Percentiles rank a stretch among this genome's conserved stretches.
Conservation (phyloP, 2,888 invertebrate genomes). For the Zeuzera pyrina region DNA sequence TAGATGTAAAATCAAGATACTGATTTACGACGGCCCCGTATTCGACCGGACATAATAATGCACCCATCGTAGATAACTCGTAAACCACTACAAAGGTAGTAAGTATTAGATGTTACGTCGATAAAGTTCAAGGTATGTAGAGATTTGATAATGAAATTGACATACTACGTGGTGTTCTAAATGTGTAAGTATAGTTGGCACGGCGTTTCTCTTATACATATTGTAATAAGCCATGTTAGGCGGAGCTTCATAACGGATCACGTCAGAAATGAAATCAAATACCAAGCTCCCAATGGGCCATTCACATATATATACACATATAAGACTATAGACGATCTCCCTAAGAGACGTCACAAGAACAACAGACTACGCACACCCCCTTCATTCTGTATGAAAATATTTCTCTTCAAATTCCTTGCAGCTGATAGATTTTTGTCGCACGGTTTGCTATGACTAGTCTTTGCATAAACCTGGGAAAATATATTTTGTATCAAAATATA, state of each 20-base stretch:
- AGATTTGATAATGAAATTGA: too few species aligned
- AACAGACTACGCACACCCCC: constrained; percentile 19
- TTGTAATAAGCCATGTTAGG: constrained; percentile 19
- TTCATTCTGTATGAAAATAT: constrained; percentile 40
- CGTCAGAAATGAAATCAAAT: constrained; percentile 47
- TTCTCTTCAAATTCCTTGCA: constrained; percentile 21
- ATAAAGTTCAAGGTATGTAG: too few species aligned
- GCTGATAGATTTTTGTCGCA: too few species aligned
- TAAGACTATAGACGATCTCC: constrained; percentile 1
- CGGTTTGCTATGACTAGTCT: too few species aligned
- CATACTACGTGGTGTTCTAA: too few species aligned
- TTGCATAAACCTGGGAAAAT: too few species aligned
- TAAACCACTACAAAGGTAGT: too few species aligned
- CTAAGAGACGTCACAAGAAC: constrained; percentile 10
- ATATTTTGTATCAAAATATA: too few species aligned
- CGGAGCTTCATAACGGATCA: constrained; percentile 38
- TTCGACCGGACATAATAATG: constrained; percentile 31
- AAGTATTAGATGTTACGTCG: too few species aligned
- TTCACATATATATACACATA: constrained; percentile 9
- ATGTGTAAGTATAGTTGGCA: too few species aligned
- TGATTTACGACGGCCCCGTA: constrained; percentile 35
- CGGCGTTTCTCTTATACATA: too few species aligned
- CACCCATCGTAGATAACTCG: too few species aligned
- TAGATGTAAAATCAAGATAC: constrained; percentile 32
- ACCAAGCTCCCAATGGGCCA: constrained; percentile 28